A percentile compares a stretch with the other conserved stretches of the same genome.
phyloP scores from a whole-genome alignment of 2,888 invertebrate genomes.

The Esperia sulphurella region DNA sequence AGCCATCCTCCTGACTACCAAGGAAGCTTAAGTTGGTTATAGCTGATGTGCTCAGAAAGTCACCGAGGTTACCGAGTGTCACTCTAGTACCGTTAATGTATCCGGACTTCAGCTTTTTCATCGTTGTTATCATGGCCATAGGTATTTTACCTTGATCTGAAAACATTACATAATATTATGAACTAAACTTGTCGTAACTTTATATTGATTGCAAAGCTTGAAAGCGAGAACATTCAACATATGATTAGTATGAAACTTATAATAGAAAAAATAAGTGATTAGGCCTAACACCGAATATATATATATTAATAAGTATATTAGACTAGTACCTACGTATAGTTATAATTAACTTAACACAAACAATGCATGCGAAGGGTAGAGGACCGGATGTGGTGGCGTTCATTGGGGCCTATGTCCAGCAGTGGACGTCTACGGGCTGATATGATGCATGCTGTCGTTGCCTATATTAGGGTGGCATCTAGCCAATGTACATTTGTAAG shows the following conservation, averaged over 20 bases:
- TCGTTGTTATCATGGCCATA: constrained; percentile 96
- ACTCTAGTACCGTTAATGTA: constrained; percentile 99
- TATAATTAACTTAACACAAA: no score
- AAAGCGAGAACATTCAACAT: not conserved
- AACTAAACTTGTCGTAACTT: not conserved
- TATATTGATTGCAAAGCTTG: not conserved
- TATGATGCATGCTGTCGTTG: no score
- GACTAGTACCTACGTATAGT: no score
- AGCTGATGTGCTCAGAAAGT: constrained; percentile 98
- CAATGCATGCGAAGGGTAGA: no score
- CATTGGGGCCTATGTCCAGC: no score
- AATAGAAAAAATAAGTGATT: not conserved
- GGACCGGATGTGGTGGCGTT: no score
- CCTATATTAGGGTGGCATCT: no score
- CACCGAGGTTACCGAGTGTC: constrained; percentile 94
- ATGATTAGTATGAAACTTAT: not conserved
- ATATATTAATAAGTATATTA: no score
- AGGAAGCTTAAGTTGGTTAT: constrained; percentile 98
- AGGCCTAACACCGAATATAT: no score
- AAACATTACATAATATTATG: constrained; percentile 17
- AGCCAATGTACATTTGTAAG: no score
- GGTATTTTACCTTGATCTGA: constrained; percentile 95
- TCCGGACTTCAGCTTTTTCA: constrained; percentile 98
- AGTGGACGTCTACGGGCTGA: no score
- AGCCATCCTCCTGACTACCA: constrained; percentile 94